Percentiles rank a stretch among this genome's conserved stretches.
phyloP scores from a whole-genome alignment of 2,797 vertebrate species.

The Phyllotis vaccarum region DNA sequence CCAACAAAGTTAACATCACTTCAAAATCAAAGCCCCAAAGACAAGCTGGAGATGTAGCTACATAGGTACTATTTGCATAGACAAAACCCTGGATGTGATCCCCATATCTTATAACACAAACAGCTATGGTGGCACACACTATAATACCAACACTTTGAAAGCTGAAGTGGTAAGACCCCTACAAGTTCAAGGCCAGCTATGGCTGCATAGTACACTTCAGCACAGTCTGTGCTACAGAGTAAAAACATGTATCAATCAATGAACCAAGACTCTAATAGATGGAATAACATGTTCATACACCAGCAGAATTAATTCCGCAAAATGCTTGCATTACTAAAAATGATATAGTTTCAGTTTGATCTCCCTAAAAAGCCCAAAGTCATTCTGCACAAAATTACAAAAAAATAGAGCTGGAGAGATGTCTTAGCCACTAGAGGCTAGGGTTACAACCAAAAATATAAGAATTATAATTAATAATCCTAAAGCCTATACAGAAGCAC shows the following conservation, averaged over 20 bases:
- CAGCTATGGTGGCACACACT: too few species aligned
- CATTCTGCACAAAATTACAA: background rate
- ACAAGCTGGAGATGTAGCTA: background rate
- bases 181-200: background rate
- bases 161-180: background rate
- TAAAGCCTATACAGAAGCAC: background rate
- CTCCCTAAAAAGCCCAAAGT: background rate
- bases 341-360: background rate
- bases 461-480: background rate
- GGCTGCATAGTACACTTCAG: background rate
- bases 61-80: background rate
- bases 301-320: background rate
- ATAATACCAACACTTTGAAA: background rate
- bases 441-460: background rate
- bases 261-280: background rate
- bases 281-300: background rate
- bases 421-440: background rate
- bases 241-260: background rate
- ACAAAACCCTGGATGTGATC: background rate
- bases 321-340: background rate
- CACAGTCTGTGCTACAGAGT: background rate
- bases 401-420: background rate
- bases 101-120: too few species aligned
- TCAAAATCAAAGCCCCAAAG: background rate
- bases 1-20: background rate